phyloP scores from a whole-genome alignment of 2,888 invertebrate species.

The Himalopsyche anomala region DNA sequence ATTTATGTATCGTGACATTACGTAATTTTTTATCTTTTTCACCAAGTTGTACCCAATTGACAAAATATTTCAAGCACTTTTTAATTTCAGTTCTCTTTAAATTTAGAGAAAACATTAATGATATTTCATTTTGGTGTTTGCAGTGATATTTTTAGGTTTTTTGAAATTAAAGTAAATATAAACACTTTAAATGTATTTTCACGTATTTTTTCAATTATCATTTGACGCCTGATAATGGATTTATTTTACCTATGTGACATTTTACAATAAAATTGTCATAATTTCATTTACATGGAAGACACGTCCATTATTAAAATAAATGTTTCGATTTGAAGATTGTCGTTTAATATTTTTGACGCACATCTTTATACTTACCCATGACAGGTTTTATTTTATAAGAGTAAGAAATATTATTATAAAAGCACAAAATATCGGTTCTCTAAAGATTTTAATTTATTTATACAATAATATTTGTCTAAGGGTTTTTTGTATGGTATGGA shows the following conservation, averaged over 20 bases:
- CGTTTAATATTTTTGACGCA: neutral
- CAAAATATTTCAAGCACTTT: conserved; percentile 6
- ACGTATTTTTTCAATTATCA: no score
- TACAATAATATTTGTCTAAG: conserved; percentile 25
- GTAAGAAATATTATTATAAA: neutral
- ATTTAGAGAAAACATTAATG: no score
- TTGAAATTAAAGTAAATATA: no score
- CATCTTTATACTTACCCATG: conserved; percentile 27
- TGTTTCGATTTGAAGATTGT: neutral
- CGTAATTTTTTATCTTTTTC: conserved; percentile 26
- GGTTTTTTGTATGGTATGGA: conserved; percentile 42
- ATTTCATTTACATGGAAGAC: no score
- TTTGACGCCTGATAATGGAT: no score
- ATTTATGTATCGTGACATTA: conserved; percentile 16
- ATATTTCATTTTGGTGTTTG: no score
- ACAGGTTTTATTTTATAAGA: conserved; percentile 29
- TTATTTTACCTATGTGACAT: no score
- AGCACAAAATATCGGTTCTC: conserved; percentile 24
- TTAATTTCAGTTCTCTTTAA: neutral
- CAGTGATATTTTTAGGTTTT: no score
- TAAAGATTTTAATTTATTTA: conserved; percentile 39
- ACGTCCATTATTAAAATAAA: neutral
- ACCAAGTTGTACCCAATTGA: conserved; percentile 2
- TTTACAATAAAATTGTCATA: no score
- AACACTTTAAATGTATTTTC: no score